Evolutionary conservation across 2,888 invertebrate species (phyloP).

Genomic region (Danaus chrysippus): DNA sequence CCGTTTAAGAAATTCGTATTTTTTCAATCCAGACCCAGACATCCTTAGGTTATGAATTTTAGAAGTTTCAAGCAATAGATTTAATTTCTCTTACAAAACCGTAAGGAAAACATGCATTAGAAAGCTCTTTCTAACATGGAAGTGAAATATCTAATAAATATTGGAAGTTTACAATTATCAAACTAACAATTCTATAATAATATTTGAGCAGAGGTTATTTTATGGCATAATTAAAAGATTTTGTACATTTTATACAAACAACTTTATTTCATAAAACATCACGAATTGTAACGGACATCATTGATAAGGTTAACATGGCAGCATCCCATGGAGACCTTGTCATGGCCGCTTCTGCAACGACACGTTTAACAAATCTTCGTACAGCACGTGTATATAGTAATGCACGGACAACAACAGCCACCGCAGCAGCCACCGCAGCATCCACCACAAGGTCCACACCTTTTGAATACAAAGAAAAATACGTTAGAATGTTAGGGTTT

Average conservation of each 20-base stretch:
- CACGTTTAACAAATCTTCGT: slow-evolving; percentile 62
- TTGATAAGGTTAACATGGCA: slow-evolving; percentile 8
- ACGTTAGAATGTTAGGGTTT: no score
- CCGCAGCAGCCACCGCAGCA: slow-evolving; percentile 39
- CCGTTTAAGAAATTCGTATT: no score
- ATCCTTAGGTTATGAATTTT: no score
- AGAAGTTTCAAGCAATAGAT: no score
- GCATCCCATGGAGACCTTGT: not conserved
- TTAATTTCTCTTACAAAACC: no score
- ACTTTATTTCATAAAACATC: slow-evolving; percentile 7
- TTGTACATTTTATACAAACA: slow-evolving; percentile 1
- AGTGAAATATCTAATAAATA: no score
- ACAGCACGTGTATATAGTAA: slow-evolving; percentile 69
- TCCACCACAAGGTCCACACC: slow-evolving; percentile 53
- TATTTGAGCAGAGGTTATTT: no score
- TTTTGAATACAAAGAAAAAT: slow-evolving; percentile 21
- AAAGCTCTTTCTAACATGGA: no score
- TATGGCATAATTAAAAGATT: not conserved
- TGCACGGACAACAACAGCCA: slow-evolving; percentile 55
- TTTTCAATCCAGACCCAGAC: no score
- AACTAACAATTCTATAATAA: no score
- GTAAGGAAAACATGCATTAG: no score
- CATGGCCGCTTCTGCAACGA: slow-evolving; percentile 3
- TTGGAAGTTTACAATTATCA: no score
- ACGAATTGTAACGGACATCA: slow-evolving; percentile 9